These are phyloP conservation scores for Pygocentrus nattereri DNA, from an alignment of 2,797 vertebrate genomes.

Conservation along the genomic window DNA sequence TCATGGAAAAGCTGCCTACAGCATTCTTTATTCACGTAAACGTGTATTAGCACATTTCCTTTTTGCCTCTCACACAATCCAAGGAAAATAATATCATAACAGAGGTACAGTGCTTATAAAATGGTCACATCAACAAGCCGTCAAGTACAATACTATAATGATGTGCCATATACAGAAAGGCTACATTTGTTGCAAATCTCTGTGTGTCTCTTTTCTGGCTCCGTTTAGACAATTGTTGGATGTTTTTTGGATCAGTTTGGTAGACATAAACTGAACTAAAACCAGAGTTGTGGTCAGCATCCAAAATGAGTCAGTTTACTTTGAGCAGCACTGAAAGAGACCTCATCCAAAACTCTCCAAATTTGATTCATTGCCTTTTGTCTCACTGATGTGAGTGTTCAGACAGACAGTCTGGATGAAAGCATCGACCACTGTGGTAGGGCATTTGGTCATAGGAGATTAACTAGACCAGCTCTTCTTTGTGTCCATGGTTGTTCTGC, in stretches of 20 bases:
- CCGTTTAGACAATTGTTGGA: background rate
- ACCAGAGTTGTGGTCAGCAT: slow-evolving; percentile 11
- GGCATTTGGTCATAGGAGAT: slow-evolving; percentile 55
- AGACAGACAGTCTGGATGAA: background rate
- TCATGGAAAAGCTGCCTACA: slow-evolving; percentile 1
- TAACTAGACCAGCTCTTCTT: slow-evolving; percentile 49
- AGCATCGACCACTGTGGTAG: slow-evolving; percentile 12
- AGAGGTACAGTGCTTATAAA: background rate
- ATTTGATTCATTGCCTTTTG: slow-evolving; percentile 9
- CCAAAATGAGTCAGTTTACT: slow-evolving; percentile 8
- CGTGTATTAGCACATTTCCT: slow-evolving; percentile 2
- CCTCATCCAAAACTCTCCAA: slow-evolving; percentile 3
- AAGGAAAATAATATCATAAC: background rate
- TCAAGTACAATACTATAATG: background rate
- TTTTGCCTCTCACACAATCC: background rate
- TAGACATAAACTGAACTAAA: slow-evolving; percentile 26
- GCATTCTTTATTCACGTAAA: slow-evolving; percentile 19
- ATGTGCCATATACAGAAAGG: background rate
- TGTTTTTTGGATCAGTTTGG: slow-evolving; percentile 7
- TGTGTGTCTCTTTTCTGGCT: slow-evolving; percentile 3
- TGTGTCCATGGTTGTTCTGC: slow-evolving; percentile 4
- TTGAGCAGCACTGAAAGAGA: slow-evolving; percentile 14
- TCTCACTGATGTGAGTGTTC: slow-evolving; percentile 19
- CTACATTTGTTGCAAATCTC: background rate
- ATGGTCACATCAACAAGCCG: background rate